Conservation (phyloP, 2,797 vertebrate species). For the Pantherophis alleghaniensis region DNA sequence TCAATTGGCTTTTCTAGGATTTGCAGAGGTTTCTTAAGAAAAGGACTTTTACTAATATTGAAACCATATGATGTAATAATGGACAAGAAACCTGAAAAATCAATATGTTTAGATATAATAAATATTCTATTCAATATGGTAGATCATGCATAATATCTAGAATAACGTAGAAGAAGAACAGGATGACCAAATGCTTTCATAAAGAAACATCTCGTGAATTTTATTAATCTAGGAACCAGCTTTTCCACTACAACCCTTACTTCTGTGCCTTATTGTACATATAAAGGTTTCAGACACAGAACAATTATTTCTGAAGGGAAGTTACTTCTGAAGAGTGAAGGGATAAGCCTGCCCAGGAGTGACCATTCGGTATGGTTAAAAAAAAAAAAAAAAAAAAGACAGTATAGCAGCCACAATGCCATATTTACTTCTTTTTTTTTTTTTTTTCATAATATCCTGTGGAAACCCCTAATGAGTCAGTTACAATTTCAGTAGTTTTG, state of each 20-base stretch:
- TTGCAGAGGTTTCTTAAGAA: not conserved
- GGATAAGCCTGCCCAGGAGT: not conserved
- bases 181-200: not conserved
- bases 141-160: not conserved
- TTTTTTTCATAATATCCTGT: not conserved
- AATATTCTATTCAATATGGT: not conserved
- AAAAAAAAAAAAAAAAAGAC: not conserved
- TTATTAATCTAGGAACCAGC: not conserved
- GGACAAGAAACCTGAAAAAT: not conserved
- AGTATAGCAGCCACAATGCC: not conserved
- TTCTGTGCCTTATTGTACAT: not conserved
- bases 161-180: not conserved
- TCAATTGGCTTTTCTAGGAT: not conserved
- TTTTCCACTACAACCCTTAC: not conserved
- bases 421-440: not conserved
- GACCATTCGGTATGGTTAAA: not conserved
- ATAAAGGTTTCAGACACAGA: not conserved
- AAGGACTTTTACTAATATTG: accelerated
- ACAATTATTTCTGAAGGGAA: not conserved
- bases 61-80: not conserved
- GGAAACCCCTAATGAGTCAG: not conserved
- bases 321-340: not conserved
- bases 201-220: not conserved
- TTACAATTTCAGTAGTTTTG: not conserved
- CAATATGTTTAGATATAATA: not conserved